These are phyloP conservation scores for Trachymyrmex septentrionalis DNA, from an alignment of 1,140 invertebrate genomes.

Conservation along the genomic window DNA sequence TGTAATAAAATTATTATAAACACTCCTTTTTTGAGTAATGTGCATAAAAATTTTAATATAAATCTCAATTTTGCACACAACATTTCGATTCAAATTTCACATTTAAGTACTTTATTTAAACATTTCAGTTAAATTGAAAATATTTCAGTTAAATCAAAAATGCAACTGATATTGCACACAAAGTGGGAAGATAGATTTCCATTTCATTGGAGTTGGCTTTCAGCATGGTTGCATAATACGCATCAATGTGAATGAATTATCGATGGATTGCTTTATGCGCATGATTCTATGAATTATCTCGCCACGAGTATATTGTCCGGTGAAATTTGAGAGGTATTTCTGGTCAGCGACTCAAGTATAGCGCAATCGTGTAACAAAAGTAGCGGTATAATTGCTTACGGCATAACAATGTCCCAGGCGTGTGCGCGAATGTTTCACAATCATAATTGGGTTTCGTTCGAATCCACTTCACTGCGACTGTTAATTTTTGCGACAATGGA, in stretches of 20 bases:
- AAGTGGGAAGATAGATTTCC: slow-evolving; percentile 18
- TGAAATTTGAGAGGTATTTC: slow-evolving; percentile 38
- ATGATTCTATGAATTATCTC: slow-evolving; percentile 43
- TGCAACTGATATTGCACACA: not conserved
- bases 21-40: not conserved
- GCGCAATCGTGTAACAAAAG: not conserved
- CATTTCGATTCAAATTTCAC: not conserved
- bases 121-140: not conserved
- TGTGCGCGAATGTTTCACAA: not conserved
- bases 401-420: not conserved
- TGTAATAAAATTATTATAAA: too few species aligned
- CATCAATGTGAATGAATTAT: slow-evolving; percentile 26
- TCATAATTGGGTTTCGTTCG: not conserved
- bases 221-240: not conserved
- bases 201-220: slow-evolving; percentile 8
- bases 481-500: slow-evolving; percentile 13
- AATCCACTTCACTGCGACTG: not conserved
- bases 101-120: not conserved
- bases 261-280: not conserved
- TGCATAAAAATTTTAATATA: slow-evolving; percentile 2
- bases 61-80: not conserved
- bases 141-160: slow-evolving; percentile 18
- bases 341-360: slow-evolving; percentile 5
- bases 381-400: slow-evolving; percentile 7
- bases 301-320: not conserved